These are phyloP conservation scores for Philhelius pedissequus DNA, from an alignment of 2,888 invertebrate species.

Conservation along the genomic window DNA sequence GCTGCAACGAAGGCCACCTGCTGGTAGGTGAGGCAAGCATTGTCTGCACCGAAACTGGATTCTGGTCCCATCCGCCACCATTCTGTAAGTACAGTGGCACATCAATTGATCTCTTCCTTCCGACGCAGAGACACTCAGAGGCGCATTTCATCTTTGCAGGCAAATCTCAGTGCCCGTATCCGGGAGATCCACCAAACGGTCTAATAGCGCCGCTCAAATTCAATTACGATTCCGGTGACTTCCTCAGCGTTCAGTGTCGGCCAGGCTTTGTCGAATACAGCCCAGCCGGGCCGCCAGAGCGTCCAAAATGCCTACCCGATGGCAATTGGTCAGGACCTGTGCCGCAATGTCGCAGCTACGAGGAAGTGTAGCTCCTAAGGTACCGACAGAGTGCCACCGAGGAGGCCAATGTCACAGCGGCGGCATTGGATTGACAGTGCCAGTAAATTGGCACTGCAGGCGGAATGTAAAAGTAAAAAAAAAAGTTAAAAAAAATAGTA, in stretches of 20 bases:
- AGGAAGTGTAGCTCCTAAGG: constrained; percentile 80
- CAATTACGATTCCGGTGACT: constrained; percentile 87
- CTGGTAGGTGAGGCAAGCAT: constrained; percentile 87
- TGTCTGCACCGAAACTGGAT: constrained; percentile 92
- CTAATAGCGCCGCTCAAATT: constrained; percentile 85
- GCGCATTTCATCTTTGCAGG: constrained; percentile 78
- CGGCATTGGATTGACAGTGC: constrained; percentile 63
- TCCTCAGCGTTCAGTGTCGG: constrained; percentile 84
- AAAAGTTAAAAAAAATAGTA: not conserved
- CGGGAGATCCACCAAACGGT: constrained; percentile 86
- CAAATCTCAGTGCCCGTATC: constrained; percentile 86
- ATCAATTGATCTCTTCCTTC: constrained; percentile 34
- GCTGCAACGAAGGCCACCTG: constrained; percentile 84
- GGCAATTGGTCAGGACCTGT: constrained; percentile 85
- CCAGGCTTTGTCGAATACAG: constrained; percentile 82
- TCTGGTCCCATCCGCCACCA: constrained; percentile 93
- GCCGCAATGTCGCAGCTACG: constrained; percentile 84
- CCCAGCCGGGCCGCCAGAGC: constrained; percentile 80
- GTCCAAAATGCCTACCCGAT: constrained; percentile 83
- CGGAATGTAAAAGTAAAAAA: constrained; percentile 33
- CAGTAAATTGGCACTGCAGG: constrained; percentile 64
- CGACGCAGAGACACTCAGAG: constrained; percentile 42
- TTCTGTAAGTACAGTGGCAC: constrained; percentile 82
- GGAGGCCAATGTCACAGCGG: constrained; percentile 46
- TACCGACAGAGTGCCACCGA: constrained; percentile 64